Percentiles rank a stretch among this genome's conserved stretches.
These are phyloP conservation scores for Plusia festucae DNA, from an alignment of 2,888 invertebrate species.

Conservation along the genomic window DNA sequence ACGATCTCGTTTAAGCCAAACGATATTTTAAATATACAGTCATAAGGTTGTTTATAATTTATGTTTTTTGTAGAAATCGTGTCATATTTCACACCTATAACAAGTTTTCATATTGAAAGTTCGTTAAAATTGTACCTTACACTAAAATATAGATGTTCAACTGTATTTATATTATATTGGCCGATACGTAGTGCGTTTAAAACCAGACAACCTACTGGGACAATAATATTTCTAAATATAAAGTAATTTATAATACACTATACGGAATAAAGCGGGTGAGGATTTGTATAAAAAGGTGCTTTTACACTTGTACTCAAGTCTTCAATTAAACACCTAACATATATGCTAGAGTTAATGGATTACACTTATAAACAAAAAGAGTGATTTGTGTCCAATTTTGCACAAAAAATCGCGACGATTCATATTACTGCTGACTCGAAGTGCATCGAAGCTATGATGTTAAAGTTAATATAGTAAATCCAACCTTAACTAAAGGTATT, in stretches of 20 bases:
- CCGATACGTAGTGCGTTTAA: conserved; percentile 50
- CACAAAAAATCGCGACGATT: no score
- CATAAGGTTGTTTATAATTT: neutral
- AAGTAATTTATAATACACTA: conserved; percentile 41
- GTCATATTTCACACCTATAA: neutral
- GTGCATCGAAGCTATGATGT: no score
- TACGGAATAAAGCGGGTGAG: conserved; percentile 64
- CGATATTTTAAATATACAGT: neutral
- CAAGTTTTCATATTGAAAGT: conserved; percentile 4
- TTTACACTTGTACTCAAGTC: conserved; percentile 36
- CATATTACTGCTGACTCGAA: no score
- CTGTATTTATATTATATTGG: conserved; percentile 14
- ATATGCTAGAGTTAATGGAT: no score
- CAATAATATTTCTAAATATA: conserved; percentile 52
- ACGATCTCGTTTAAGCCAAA: neutral
- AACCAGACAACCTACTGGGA: conserved; percentile 49
- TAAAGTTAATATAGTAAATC: no score
- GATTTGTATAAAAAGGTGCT: conserved; percentile 48
- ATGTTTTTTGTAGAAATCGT: neutral
- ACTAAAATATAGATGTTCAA: conserved; percentile 8
- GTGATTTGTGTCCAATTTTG: no score
- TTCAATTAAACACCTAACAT: no score
- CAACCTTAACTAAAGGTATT: no score
- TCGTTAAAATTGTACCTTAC: neutral
- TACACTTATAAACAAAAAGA: no score